Conservation (phyloP, 2,888 invertebrate genomes). For the Pseudococcus viburni region DNA sequence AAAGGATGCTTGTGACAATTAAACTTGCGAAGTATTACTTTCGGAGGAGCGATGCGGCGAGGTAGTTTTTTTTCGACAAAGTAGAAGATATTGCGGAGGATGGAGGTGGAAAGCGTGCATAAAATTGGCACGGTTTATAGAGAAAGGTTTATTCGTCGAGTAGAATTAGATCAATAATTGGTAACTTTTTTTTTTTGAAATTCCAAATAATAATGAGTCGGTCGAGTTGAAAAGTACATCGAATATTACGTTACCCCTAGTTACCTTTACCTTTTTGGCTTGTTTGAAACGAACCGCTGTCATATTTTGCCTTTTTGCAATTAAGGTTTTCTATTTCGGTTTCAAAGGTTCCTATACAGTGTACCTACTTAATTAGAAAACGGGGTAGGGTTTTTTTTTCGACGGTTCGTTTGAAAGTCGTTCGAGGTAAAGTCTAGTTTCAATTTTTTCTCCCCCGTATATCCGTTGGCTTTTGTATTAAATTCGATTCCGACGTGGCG, state of each 20-base stretch:
- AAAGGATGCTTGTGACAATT: background rate
- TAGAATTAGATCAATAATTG: conserved; percentile 9
- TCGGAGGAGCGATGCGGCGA: too few relatives aligned
- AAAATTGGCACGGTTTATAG: conserved; percentile 3
- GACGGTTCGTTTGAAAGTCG: background rate
- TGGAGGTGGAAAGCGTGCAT: background rate
- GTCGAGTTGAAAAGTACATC: background rate
- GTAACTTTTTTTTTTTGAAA: background rate
- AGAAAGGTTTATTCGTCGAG: background rate
- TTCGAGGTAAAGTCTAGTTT: background rate
- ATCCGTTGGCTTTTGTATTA: too few relatives aligned
- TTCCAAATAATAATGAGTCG: background rate
- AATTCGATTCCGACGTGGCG: too few relatives aligned
- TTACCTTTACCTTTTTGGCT: background rate
- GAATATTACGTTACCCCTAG: background rate
- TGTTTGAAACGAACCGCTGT: background rate
- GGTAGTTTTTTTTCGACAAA: too few relatives aligned
- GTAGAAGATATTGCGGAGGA: too few relatives aligned
- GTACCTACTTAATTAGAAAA: conserved; percentile 4
- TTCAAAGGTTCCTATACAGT: background rate
- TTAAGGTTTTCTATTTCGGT: background rate
- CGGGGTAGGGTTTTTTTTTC: background rate
- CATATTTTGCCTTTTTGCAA: background rate
- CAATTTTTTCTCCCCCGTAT: too few relatives aligned
- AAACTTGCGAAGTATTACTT: background rate